Evolutionary conservation across 2,113 vertebrate species (phyloP).

Genomic region (Hypomesus transpacificus): DNA sequence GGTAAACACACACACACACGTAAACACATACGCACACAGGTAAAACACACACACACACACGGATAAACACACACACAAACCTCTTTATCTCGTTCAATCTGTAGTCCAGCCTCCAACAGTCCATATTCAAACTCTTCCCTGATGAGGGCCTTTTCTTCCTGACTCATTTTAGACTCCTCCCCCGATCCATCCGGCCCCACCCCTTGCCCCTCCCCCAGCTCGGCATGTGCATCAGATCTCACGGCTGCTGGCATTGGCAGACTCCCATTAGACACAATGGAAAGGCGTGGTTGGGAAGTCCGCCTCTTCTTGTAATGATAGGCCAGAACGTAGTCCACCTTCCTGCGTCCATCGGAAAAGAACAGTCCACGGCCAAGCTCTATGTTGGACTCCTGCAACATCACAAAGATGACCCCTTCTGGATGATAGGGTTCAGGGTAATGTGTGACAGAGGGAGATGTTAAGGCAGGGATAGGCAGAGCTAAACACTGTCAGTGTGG

Average conservation of each 20-base stretch:
- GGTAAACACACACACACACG: slow-evolving; percentile 19
- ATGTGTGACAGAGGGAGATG: neutral
- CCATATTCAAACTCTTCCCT: slow-evolving; percentile 88
- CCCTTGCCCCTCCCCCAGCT: slow-evolving; percentile 52
- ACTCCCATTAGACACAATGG: slow-evolving; percentile 77
- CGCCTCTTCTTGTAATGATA: slow-evolving; percentile 87
- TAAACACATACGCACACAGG: slow-evolving; percentile 1
- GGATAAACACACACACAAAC: slow-evolving; percentile 41
- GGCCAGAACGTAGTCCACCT: slow-evolving; percentile 89
- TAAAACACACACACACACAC: slow-evolving; percentile 27
- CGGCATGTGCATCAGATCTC: slow-evolving; percentile 24
- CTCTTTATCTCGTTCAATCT: slow-evolving; percentile 86
- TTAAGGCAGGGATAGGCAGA: neutral
- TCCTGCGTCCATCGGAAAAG: slow-evolving; percentile 85
- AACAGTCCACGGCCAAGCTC: slow-evolving; percentile 70
- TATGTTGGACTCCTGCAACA: slow-evolving; percentile 50
- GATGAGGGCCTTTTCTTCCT: slow-evolving; percentile 80
- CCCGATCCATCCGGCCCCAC: slow-evolving; percentile 49
- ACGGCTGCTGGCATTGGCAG: slow-evolving; percentile 39
- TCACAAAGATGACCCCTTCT: slow-evolving; percentile 1
- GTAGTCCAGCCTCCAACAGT: slow-evolving; percentile 83
- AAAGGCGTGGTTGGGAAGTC: slow-evolving; percentile 41
- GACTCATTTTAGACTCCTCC: slow-evolving; percentile 63
- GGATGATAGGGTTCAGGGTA: neutral
- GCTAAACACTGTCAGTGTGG: no score